Evolutionary conservation across 2,797 vertebrate species (phyloP), one percentile per base, ranked within the genome.

Genomic region (Melanotaenia maccullochi): DNA sequence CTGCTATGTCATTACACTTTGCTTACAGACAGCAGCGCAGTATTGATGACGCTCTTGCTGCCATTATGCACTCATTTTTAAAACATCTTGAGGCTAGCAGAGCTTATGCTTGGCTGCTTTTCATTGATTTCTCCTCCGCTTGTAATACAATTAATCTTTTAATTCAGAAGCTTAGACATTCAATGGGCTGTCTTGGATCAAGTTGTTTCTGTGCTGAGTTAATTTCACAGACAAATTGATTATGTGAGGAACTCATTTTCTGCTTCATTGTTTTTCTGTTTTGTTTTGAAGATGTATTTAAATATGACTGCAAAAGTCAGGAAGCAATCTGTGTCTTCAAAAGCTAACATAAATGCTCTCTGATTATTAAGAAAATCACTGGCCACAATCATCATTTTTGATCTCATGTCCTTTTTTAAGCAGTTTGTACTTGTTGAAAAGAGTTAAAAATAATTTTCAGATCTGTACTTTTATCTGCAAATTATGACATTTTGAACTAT

Each of bases 11-110:
- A 36, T 32, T 60, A 38, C 13, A n/a, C 24, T 36, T 49, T 58
- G 40, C 24, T 59, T 38, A 60, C 16, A 32, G 33, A 40, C 16
- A 51, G 54, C 8, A 7, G 18, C 44, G 52, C 11, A 14, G 33
- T 52, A 69, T 38, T 52, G 57, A 69, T 40, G 42, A 60, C 38
- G 57, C 16, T 25, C 20, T 33, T 35, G 24, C 28, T 35, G 38
- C 7, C 22, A 68, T 51, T 38, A 38, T 30, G 5, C 11, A 30
- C 22, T 33, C 36, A 22, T 5, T 47, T 49, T 60, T 25, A 35
- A 61, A 40, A 36, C 42, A 28, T 68, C 16, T 54, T 28, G n/a
- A 58, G 32, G n/a, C 32, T 9, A 25, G n/a, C 30, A 59, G 16
- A 68, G 9, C n/a, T 24, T 16, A 44, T 24, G 54, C 25, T 47